Evolutionary conservation across 1,140 invertebrate genomes (phyloP), one percentile per base, ranked within the genome.

Genomic region (Zaprionus camerounensis): DNA sequence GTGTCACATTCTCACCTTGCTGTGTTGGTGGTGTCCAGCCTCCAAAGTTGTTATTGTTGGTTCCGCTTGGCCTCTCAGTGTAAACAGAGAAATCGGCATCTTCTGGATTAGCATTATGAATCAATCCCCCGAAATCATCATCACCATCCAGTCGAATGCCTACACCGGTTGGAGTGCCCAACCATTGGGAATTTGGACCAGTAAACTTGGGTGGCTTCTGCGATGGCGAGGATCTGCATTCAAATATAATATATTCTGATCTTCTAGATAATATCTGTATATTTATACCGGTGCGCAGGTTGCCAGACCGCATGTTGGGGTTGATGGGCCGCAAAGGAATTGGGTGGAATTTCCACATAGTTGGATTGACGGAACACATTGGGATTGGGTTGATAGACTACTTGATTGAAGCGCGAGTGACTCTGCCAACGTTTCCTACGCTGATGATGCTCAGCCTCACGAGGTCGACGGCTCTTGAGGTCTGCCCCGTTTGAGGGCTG

Each of bases 401-500:
- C 36, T 15, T 5, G 5, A 15, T 41, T 41, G 15, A 2, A 5
- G 13, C 5, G 15, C 13, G 15, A 41, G 15, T 7, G 7, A 6
- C 38, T 41, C 2, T n/a, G 38, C n/a, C n/a, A 34, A 5, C 13
- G 46, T 13, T 41, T 41, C 55, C 13, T 15, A 3, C 26, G 17
- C 20, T n/a, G 12, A 13, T 1, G 2, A 7, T 17, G 17, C 36
- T 70, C 28, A 12, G 61, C 46, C 17, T 84, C 67, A 15, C 91
- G 87, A 13, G 91, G 82, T 5, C 81, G 80, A 15, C 78, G 86
- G 70, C 41, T 22, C 71, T 83, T 68, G 55, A 3, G 69, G 59
- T 46, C 13, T 11, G 79, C 70, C 31, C 78, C 64, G 51, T 92
- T 91, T 0, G 53, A 51, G 17, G 81, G 73, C 22, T 76, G 69